phyloP scores from a whole-genome alignment of 1,140 invertebrate genomes.

The Pissodes strobi region DNA sequence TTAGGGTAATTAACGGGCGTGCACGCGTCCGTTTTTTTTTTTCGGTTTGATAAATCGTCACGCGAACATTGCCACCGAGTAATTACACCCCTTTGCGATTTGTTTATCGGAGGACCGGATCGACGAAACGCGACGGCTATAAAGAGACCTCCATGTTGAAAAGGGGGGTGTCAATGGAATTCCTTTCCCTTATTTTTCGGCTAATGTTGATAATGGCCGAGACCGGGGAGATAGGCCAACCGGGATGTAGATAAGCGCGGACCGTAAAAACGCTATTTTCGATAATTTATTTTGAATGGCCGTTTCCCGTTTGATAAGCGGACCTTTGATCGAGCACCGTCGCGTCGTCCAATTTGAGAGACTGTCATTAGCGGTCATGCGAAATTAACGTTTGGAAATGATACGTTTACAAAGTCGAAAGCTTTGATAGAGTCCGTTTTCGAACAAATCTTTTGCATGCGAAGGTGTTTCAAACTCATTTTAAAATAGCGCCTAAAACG shows the following conservation, averaged over 20 bases:
- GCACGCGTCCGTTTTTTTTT: constrained; percentile 16
- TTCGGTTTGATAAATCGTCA: constrained; percentile 22
- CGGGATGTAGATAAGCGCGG: background rate
- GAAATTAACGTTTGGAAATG: too few species aligned
- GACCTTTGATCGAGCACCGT: too few species aligned
- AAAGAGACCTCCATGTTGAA: constrained; percentile 34
- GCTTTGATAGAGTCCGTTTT: too few species aligned
- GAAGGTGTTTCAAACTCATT: too few species aligned
- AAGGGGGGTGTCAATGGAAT: constrained; percentile 31
- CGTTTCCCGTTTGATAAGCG: too few species aligned
- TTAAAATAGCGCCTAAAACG: too few species aligned
- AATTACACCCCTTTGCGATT: constrained; percentile 30
- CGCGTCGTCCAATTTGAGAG: too few species aligned
- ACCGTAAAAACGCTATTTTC: too few species aligned
- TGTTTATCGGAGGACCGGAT: constrained; percentile 21
- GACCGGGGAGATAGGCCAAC: background rate
- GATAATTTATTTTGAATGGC: too few species aligned
- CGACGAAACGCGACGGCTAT: constrained; percentile 14
- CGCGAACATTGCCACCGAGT: constrained; percentile 22
- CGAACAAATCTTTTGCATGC: too few species aligned
- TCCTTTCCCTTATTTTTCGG: constrained; percentile 17
- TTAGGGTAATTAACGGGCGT: constrained; percentile 21
- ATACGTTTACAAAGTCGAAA: too few species aligned
- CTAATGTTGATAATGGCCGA: constrained; percentile 15
- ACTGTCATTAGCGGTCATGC: too few species aligned